A percentile compares a stretch with the other conserved stretches of the same genome.
phyloP scores from a whole-genome alignment of 92 coral and sea anemone species.

The Porites rus region DNA sequence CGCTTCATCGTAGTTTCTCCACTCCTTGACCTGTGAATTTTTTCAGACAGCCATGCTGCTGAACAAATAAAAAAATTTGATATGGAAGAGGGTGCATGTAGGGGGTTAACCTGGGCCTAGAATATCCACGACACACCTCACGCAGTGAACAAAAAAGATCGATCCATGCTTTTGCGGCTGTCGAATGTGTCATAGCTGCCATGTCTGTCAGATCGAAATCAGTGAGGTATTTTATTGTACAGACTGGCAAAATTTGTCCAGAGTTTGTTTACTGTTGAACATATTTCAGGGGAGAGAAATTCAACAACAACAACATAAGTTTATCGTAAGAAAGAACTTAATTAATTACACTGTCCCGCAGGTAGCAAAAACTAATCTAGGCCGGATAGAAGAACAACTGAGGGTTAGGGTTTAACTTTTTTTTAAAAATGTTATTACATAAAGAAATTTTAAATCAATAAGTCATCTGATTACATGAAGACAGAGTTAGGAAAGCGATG shows the following conservation, averaged over 20 bases:
- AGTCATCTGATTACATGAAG: too few relatives aligned
- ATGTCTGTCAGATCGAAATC: background rate
- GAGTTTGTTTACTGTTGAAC: constrained; percentile 4
- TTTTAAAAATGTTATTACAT: too few relatives aligned
- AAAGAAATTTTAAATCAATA: too few relatives aligned
- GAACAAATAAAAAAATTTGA: constrained; percentile 55
- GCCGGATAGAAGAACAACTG: too few relatives aligned
- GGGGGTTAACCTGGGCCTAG: constrained; percentile 59
- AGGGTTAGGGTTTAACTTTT: too few relatives aligned
- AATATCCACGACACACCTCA: constrained; percentile 54
- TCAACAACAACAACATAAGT: too few relatives aligned
- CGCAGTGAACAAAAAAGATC: constrained; percentile 64
- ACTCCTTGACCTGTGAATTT: constrained; percentile 72
- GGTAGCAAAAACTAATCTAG: too few relatives aligned
- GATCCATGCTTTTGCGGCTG: constrained; percentile 26
- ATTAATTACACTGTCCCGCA: too few relatives aligned
- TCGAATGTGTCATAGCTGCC: too few relatives aligned
- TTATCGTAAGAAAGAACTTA: too few relatives aligned
- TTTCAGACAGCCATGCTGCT: constrained; percentile 64
- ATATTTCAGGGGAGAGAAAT: background rate
- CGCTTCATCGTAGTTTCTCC: constrained; percentile 59
- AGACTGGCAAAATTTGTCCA: constrained; percentile 1
- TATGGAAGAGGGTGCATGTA: constrained; percentile 67
- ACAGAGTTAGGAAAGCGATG: too few relatives aligned
- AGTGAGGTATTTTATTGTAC: background rate